Percentiles rank a stretch among this genome's conserved stretches.
Conservation (phyloP, 92 coral and sea anemone genomes). For the Ricordea florida region DNA sequence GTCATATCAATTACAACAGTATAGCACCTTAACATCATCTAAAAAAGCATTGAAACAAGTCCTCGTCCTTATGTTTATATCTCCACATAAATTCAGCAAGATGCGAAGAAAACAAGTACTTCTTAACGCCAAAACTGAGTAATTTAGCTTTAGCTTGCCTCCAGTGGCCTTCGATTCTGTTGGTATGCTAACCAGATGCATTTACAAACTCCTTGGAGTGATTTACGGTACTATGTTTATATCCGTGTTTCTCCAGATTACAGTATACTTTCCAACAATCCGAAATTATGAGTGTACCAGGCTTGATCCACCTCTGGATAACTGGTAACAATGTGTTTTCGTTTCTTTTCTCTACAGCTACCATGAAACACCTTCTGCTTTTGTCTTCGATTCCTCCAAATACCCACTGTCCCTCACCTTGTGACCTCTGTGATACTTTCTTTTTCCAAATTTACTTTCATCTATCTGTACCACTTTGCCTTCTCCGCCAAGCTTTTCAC, state of each 20-base stretch:
- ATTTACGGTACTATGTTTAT: conserved; percentile 53
- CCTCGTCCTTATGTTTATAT: conserved; percentile 36
- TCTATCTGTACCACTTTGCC: conserved; percentile 44
- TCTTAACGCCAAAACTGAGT: too few species aligned
- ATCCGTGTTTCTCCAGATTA: conserved; percentile 55
- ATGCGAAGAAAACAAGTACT: conserved; percentile 38
- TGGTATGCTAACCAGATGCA: conserved; percentile 42
- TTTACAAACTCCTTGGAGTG: conserved; percentile 57
- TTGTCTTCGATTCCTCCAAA: conserved; percentile 70
- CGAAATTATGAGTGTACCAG: conserved; percentile 56
- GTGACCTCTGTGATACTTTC: conserved; percentile 60
- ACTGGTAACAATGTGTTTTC: conserved; percentile 43
- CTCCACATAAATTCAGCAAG: conserved; percentile 57
- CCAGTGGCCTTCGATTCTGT: conserved; percentile 70
- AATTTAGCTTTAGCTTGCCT: too few species aligned
- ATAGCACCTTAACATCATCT: conserved; percentile 45
- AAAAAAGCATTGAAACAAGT: conserved; percentile 36
- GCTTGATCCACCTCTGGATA: conserved; percentile 44
- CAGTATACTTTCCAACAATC: conserved; percentile 64
- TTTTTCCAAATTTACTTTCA: conserved; percentile 52
- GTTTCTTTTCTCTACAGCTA: conserved; percentile 55
- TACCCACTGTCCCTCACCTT: conserved; percentile 68
- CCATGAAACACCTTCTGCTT: conserved; percentile 47
- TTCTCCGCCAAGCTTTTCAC: conserved; percentile 46
- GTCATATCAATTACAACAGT: too few species aligned